Evolutionary conservation across 2,113 vertebrate genomes (phyloP).

Genomic region (Oxyruncus cristatus): DNA sequence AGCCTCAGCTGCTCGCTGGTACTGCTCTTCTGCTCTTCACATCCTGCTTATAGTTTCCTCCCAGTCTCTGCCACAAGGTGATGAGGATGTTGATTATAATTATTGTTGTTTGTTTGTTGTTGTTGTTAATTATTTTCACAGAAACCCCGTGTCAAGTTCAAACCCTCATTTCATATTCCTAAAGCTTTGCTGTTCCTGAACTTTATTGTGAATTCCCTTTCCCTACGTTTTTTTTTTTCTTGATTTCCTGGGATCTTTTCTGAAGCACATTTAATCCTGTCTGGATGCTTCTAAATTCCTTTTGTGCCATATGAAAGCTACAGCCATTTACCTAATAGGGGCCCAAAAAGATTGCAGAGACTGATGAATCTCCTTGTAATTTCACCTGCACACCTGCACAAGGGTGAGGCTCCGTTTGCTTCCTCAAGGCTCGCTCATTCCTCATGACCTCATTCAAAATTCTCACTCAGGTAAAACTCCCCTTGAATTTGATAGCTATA

Average conservation of each 20-base stretch:
- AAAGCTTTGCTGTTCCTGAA: neutral
- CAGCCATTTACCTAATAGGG: neutral
- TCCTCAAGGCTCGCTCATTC: neutral
- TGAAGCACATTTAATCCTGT: neutral
- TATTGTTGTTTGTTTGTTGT: neutral
- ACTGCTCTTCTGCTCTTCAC: neutral
- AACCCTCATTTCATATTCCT: neutral
- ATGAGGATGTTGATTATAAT: neutral
- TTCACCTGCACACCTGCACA: slow-evolving; percentile 14
- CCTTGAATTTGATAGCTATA: neutral
- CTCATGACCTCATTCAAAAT: neutral
- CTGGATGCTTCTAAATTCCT: neutral
- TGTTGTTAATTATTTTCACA: neutral
- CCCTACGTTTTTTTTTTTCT: neutral
- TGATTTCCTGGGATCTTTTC: neutral
- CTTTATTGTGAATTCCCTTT: neutral
- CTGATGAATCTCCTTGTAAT: neutral
- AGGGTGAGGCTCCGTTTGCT: neutral
- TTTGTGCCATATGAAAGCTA: neutral
- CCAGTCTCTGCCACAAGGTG: neutral
- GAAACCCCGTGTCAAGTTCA: neutral
- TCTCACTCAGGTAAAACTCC: neutral
- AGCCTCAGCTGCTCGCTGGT: neutral
- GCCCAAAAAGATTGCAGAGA: neutral
- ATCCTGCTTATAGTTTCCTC: neutral